Conservation (phyloP, 2,797 vertebrate species). For the Halcyon leucocephala region DNA sequence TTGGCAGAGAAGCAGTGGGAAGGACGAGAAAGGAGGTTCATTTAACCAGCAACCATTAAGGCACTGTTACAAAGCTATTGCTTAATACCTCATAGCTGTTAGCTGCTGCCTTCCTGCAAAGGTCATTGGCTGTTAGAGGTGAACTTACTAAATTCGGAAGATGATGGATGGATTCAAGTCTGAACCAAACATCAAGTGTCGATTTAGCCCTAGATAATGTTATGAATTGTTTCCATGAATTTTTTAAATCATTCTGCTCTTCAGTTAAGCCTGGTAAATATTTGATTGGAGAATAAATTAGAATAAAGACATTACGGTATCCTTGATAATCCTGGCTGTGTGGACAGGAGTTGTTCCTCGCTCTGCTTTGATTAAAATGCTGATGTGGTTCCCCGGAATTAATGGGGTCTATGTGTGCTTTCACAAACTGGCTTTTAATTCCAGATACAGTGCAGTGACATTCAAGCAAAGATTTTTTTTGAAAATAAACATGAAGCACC, state of each 20-base stretch:
- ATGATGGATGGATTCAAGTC: background rate
- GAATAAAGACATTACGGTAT: background rate
- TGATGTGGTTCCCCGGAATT: background rate
- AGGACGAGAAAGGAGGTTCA: background rate
- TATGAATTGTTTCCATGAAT: background rate
- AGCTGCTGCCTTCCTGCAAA: background rate
- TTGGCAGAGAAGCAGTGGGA: background rate
- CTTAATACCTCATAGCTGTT: background rate
- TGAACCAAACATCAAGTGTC: background rate
- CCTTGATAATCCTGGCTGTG: background rate
- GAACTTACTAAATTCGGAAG: background rate
- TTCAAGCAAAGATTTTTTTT: background rate
- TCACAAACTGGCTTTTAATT: background rate
- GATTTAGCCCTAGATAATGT: background rate
- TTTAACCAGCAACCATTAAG: background rate
- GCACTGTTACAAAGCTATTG: fast-evolving
- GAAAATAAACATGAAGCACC: background rate
- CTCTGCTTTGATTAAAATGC: background rate
- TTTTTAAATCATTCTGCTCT: background rate
- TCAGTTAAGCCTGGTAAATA: background rate
- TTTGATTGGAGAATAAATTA: background rate
- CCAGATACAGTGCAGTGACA: background rate
- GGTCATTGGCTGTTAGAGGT: background rate
- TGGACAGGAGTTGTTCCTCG: background rate
- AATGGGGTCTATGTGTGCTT: background rate